Percentiles rank a stretch among this genome's conserved stretches.
phyloP scores from a whole-genome alignment of 2,113 vertebrate species.

The Sarotherodon lohbergeri region DNA sequence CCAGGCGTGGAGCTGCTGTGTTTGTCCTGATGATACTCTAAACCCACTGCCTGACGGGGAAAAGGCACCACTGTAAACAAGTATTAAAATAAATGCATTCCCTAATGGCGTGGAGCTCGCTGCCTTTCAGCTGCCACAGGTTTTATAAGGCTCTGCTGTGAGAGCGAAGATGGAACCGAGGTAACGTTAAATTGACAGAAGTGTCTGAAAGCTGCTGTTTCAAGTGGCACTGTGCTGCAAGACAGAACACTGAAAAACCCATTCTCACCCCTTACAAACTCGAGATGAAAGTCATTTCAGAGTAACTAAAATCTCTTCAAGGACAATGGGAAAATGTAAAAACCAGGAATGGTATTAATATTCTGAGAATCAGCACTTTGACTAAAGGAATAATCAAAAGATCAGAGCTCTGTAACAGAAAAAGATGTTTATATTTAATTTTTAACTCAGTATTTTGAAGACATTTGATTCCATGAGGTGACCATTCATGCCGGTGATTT shows the following conservation, averaged over 20 bases:
- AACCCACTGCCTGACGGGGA: neutral
- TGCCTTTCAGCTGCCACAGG: neutral
- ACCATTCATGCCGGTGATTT: neutral
- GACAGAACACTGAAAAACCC: neutral
- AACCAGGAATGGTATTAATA: neutral
- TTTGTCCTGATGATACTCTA: neutral
- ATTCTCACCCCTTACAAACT: neutral
- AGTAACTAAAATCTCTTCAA: accelerated
- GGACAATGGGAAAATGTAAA: neutral
- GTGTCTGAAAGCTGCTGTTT: neutral
- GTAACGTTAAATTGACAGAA: neutral
- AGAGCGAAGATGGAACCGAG: neutral
- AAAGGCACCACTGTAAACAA: neutral
- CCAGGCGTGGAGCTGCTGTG: neutral
- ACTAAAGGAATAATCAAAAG: neutral
- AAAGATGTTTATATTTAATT: neutral
- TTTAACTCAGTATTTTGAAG: neutral
- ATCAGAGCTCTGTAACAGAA: neutral
- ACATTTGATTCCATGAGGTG: neutral
- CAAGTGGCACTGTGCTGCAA: neutral
- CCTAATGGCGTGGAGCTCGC: neutral
- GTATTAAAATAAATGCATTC: conserved; percentile 14
- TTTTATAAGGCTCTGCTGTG: neutral
- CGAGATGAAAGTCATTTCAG: neutral
- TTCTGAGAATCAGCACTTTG: neutral